Conservation (phyloP, 2,888 invertebrate species). For the Camponotus fellah region DNA sequence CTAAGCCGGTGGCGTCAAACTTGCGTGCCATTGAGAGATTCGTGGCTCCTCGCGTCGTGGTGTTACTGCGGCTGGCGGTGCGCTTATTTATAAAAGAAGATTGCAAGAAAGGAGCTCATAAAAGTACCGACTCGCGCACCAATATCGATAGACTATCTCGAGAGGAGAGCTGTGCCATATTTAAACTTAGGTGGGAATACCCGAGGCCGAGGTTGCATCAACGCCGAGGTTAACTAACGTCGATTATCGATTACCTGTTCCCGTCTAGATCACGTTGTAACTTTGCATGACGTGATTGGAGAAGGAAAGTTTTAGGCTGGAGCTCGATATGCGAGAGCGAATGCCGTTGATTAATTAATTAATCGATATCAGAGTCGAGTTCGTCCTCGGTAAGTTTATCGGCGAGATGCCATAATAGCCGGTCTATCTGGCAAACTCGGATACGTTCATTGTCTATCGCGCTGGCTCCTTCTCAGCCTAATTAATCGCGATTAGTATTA, state of each 20-base stretch:
- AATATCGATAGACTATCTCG: slow-evolving; percentile 81
- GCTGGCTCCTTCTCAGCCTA: slow-evolving; percentile 21
- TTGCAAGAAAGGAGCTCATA: slow-evolving; percentile 53
- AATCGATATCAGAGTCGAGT: slow-evolving; percentile 28
- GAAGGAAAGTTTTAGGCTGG: slow-evolving; percentile 37
- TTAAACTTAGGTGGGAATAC: slow-evolving; percentile 47
- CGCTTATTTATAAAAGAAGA: slow-evolving; percentile 42
- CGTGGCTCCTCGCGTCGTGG: slow-evolving; percentile 61
- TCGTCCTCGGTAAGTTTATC: slow-evolving; percentile 28
- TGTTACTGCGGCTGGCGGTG: slow-evolving; percentile 66
- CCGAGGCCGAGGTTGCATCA: slow-evolving; percentile 28
- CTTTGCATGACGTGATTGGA: slow-evolving; percentile 11
- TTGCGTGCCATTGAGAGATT: slow-evolving; percentile 73
- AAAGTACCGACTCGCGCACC: slow-evolving; percentile 71
- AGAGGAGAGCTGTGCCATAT: slow-evolving; percentile 78
- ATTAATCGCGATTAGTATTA: slow-evolving; percentile 41
- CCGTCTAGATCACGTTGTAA: slow-evolving; percentile 21
- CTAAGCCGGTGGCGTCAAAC: slow-evolving; percentile 66
- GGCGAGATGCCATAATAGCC: slow-evolving; percentile 14
- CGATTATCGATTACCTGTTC: slow-evolving; percentile 43
- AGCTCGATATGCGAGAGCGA: slow-evolving; percentile 5
- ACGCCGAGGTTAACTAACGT: not conserved
- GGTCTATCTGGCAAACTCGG: slow-evolving; percentile 9
- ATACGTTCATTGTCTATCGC: slow-evolving; percentile 21
- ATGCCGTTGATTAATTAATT: slow-evolving; percentile 42